Evolutionary conservation across 1,140 invertebrate genomes (phyloP).

Genomic region (Lasioglossum albipes): DNA sequence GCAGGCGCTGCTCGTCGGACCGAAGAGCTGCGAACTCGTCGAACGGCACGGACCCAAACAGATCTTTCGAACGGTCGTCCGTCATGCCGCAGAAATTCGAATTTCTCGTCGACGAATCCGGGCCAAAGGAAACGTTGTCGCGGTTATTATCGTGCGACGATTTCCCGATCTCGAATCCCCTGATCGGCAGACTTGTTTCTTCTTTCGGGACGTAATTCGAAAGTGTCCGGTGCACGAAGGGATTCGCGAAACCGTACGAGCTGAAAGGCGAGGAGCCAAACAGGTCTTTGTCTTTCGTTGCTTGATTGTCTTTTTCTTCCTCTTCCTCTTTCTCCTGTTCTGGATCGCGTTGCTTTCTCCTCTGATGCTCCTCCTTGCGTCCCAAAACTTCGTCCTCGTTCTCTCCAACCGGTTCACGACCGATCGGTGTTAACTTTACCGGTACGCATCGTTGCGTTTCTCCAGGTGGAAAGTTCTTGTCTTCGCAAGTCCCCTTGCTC

Average conservation of each 20-base stretch:
- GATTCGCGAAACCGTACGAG: conserved; percentile 71
- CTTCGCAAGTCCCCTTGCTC: neutral
- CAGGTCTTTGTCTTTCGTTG: conserved; percentile 74
- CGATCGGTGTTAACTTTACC: neutral
- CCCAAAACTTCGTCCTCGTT: neutral
- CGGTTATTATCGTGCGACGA: conserved; percentile 12
- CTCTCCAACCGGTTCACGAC: no score
- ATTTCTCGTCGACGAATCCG: neutral
- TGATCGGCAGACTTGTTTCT: neutral
- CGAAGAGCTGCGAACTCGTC: conserved; percentile 76
- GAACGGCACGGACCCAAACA: conserved; percentile 84
- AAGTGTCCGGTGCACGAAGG: conserved; percentile 63
- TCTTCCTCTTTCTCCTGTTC: conserved; percentile 14
- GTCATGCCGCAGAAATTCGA: conserved; percentile 53
- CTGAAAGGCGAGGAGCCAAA: conserved; percentile 82
- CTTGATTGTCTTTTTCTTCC: neutral
- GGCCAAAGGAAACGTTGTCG: neutral
- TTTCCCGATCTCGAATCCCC: conserved; percentile 19
- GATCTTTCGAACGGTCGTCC: conserved; percentile 75
- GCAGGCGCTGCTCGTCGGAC: conserved; percentile 69
- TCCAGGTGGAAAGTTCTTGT: neutral
- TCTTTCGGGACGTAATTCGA: conserved; percentile 37
- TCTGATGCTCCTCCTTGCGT: neutral
- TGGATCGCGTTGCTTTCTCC: no score
- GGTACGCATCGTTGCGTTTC: neutral